Evolutionary conservation across 2,888 invertebrate genomes (phyloP).

Genomic region (Hyles lineata): DNA sequence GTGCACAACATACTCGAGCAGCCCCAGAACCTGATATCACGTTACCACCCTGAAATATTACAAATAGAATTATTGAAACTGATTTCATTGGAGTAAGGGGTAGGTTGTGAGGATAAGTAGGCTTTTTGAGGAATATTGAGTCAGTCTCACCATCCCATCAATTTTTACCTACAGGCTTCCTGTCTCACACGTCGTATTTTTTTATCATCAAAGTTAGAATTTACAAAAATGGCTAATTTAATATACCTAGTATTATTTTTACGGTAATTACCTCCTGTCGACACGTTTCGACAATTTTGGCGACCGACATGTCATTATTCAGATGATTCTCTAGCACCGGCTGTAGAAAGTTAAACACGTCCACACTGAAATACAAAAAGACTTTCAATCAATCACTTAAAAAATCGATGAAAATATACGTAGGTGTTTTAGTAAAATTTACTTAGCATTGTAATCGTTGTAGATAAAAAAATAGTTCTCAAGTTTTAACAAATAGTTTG

Average conservation of each 20-base stretch:
- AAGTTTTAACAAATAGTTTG: neutral
- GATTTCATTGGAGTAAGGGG: too few relatives aligned
- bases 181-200: too few relatives aligned
- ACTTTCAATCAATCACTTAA: neutral
- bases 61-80: neutral
- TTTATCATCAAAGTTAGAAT: too few relatives aligned
- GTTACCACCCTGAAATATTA: constrained; percentile 66
- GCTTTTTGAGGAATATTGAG: too few relatives aligned
- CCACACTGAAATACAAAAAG: constrained; percentile 85
- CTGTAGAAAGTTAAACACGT: constrained; percentile 93
- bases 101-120: too few relatives aligned
- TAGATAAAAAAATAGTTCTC: too few relatives aligned
- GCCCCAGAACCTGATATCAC: constrained; percentile 91
- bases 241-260: neutral
- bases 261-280: constrained; percentile 72
- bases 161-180: too few relatives aligned
- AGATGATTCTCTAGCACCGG: constrained; percentile 87
- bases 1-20: constrained; percentile 94
- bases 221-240: neutral
- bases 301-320: constrained; percentile 87
- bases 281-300: constrained; percentile 88
- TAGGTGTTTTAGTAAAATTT: too few relatives aligned
- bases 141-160: too few relatives aligned
- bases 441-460: too few relatives aligned
- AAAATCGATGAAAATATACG: neutral